Percentiles rank a stretch among this genome's conserved stretches.
phyloP scores from a whole-genome alignment of 2,888 invertebrate genomes.

The Watsonalla cultraria region DNA sequence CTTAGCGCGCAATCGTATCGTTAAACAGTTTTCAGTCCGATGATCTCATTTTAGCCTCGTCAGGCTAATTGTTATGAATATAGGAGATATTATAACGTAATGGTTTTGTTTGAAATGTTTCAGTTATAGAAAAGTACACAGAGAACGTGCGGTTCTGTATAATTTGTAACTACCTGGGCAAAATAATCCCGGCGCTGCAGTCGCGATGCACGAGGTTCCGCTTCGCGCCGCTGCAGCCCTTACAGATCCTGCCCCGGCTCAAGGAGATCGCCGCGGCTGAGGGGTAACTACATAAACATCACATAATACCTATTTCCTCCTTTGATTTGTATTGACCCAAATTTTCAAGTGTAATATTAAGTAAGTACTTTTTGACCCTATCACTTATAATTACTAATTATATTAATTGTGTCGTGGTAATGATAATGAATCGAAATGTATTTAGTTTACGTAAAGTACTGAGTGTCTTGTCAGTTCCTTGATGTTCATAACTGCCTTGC shows the following conservation, averaged over 20 bases:
- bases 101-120: neutral
- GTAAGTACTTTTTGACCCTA: too few relatives aligned
- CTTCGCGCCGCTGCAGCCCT: conserved; percentile 92
- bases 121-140: conserved; percentile 99
- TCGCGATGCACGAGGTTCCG: conserved; percentile 98
- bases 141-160: conserved; percentile 99
- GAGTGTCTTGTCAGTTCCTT: neutral
- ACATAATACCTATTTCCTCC: conserved; percentile 5
- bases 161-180: conserved; percentile 98
- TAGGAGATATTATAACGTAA: too few relatives aligned
- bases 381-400: too few relatives aligned
- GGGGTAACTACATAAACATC: conserved; percentile 76
- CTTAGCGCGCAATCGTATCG: too few relatives aligned
- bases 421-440: too few relatives aligned
- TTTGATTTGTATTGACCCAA: neutral
- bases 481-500: neutral
- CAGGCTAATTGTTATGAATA: too few relatives aligned
- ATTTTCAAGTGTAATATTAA: too few relatives aligned
- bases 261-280: conserved; percentile 90
- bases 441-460: too few relatives aligned
- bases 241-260: conserved; percentile 93
- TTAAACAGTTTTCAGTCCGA: too few relatives aligned
- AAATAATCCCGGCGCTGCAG: conserved; percentile 99
- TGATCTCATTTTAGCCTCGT: too few relatives aligned
- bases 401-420: too few relatives aligned